Base-by-base conservation (phyloP, 2,797 vertebrate species). In the Cirrhinus mrigala region DNA sequence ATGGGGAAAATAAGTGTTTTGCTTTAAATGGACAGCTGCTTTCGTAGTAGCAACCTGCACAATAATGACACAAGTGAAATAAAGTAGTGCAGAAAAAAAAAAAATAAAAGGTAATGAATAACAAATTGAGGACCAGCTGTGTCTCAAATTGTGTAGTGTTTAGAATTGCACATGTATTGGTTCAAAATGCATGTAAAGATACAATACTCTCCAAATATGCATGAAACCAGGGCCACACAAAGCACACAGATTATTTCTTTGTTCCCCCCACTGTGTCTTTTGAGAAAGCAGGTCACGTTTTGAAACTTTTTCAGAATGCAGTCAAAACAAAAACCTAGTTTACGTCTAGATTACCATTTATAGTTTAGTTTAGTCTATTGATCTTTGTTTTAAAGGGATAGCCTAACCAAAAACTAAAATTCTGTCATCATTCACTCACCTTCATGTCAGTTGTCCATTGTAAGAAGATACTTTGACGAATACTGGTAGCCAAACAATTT, bases 1-100 rank as follows among this genome's bases (percentile, higher is more conserved):
- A 88, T 56, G 56, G 83, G 81, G 79, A 76, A 44, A 77, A 71
- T 52, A 81, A 71, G 60, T 52, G 44, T 40, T 60, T 82, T 22
- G 56, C 69, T 74, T 62, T 62, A 83, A 75, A 82, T 62, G 27
- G 60, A 68, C 66, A 50, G 40, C 44, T 79, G 58, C 85, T 78
- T 82, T 89, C 48, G 54, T 71, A 82, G 74, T 44, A 50, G 10
- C 46, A 50, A 83, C 27, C 33, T 29, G 62, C 48, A 84, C 60
- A 48, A 58, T 58, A 69, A 68, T 16, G 48, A 56, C 48, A 54
- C 29, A 83, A 77, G 60, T 68, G 82, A 40, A 68, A 68, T 48
- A 18, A 48, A 71, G 54, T 62, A 58, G 40, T 29, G 69, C 16
- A 3, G 11, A 33, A 75, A 62, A 73, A 33, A 66, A 76, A 24